A percentile compares a stretch with the other conserved stretches of the same genome.
phyloP scores from a whole-genome alignment of 2,113 vertebrate genomes.

The Hydrochoerus hydrochaeris region DNA sequence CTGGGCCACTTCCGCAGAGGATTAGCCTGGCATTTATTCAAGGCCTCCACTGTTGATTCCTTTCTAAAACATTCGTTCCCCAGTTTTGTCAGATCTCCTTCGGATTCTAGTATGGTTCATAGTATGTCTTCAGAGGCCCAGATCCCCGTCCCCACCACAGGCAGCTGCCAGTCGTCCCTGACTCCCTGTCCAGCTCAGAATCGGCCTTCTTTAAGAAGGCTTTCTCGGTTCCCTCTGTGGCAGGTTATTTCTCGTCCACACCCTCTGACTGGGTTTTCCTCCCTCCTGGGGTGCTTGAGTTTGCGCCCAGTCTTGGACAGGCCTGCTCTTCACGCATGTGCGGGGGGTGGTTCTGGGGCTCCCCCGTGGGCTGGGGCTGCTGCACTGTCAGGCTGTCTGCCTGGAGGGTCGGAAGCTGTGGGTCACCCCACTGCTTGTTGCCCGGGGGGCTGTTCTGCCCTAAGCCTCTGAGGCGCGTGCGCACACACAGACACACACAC shows the following conservation, averaged over 20 bases:
- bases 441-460: neutral
- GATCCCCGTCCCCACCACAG: neutral
- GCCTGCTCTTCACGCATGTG: too few species aligned
- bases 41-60: neutral
- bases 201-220: neutral
- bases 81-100: neutral
- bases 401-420: rapidly evolving
- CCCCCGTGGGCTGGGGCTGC: neutral
- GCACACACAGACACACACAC: too few species aligned
- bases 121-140: neutral
- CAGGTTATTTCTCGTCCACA: neutral
- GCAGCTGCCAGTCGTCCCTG: neutral
- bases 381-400: rapidly evolving
- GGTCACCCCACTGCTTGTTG: neutral
- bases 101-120: rapidly evolving
- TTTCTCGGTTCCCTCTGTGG: rapidly evolving
- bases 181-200: neutral
- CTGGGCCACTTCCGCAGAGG: neutral
- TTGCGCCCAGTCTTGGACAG: rapidly evolving
- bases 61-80: neutral
- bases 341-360: rapidly evolving
- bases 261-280: neutral
- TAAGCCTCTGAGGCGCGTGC: neutral
- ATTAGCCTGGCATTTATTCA: neutral
- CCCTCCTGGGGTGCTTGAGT: rapidly evolving